Conservation (phyloP, 2,888 invertebrate genomes). For the Drosophila affinis region DNA sequence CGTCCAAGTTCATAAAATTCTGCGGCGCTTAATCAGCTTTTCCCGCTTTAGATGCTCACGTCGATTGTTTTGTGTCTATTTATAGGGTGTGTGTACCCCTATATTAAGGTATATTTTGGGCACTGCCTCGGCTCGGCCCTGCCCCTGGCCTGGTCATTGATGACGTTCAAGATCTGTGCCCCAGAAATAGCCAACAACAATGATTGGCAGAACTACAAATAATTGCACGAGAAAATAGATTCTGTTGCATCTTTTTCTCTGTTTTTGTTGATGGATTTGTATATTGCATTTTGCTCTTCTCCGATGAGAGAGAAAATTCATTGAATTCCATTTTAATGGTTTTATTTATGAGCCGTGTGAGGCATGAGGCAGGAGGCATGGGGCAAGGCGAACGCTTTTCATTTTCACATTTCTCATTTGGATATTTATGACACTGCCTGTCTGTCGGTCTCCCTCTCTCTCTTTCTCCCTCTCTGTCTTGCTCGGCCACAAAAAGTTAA, state of each 20-base stretch:
- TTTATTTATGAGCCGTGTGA: slow-evolving; percentile 72
- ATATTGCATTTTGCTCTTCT: slow-evolving; percentile 22
- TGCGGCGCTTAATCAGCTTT: slow-evolving; percentile 67
- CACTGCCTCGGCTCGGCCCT: slow-evolving; percentile 15
- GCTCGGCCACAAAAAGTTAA: slow-evolving; percentile 75
- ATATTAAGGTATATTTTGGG: slow-evolving; percentile 73
- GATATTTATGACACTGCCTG: slow-evolving; percentile 52
- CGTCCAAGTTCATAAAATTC: slow-evolving; percentile 73
- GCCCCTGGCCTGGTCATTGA: slow-evolving; percentile 2
- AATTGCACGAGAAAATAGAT: slow-evolving; percentile 29
- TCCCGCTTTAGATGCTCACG: slow-evolving; percentile 61
- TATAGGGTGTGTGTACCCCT: slow-evolving; percentile 50
- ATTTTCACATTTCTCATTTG: slow-evolving; percentile 48
- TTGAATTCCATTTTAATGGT: slow-evolving; percentile 72
- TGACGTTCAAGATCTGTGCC: slow-evolving; percentile 54
- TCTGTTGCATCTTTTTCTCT: slow-evolving; percentile 19
- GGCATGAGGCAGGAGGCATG: not conserved
- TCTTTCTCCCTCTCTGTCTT: slow-evolving; percentile 62
- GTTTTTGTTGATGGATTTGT: slow-evolving; percentile 34
- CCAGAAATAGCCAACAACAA: slow-evolving; percentile 34
- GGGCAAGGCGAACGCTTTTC: slow-evolving; percentile 46
- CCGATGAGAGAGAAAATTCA: slow-evolving; percentile 42
- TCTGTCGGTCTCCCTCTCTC: slow-evolving; percentile 26
- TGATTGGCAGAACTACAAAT: slow-evolving; percentile 39
- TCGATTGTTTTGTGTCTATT: slow-evolving; percentile 43